Evolutionary conservation across 2,797 vertebrate species (phyloP).

Genomic region (Acipenser ruthenus): DNA sequence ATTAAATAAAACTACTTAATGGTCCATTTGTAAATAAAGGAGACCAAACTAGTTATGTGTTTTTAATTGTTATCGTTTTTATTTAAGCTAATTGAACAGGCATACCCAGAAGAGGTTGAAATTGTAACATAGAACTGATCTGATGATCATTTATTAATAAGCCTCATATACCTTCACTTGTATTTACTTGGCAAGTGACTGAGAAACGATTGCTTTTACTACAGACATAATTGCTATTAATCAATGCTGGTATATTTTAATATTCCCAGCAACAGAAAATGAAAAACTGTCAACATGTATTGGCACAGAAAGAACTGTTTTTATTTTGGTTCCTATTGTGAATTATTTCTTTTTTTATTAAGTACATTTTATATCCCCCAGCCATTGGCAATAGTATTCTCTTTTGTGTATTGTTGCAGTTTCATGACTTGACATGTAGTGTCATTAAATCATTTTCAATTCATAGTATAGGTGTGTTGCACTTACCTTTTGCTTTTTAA

Average conservation of each 20-base stretch:
- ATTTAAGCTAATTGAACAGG: conserved; percentile 38
- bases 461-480: no score
- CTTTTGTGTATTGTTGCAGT: no score
- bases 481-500: no score
- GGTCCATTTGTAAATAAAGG: no score
- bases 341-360: no score
- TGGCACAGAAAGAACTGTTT: conserved; percentile 7
- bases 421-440: no score
- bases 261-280: conserved; percentile 25
- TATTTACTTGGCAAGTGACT: conserved; percentile 41
- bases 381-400: no score
- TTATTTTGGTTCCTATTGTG: neutral
- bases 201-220: conserved; percentile 36
- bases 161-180: conserved; percentile 19
- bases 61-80: conserved; percentile 18
- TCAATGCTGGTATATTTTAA: conserved; percentile 37
- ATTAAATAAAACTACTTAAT: no score
- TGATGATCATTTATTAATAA: conserved; percentile 54
- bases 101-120: conserved; percentile 28
- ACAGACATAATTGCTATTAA: conserved; percentile 41
- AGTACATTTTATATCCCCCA: no score
- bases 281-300: neutral
- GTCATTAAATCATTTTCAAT: no score
- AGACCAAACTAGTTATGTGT: no score
- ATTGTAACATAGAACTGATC: conserved; percentile 39